A percentile compares a stretch with the other conserved stretches of the same genome.
Conservation (phyloP, 2,113 vertebrate genomes). For the Marmota monax region DNA sequence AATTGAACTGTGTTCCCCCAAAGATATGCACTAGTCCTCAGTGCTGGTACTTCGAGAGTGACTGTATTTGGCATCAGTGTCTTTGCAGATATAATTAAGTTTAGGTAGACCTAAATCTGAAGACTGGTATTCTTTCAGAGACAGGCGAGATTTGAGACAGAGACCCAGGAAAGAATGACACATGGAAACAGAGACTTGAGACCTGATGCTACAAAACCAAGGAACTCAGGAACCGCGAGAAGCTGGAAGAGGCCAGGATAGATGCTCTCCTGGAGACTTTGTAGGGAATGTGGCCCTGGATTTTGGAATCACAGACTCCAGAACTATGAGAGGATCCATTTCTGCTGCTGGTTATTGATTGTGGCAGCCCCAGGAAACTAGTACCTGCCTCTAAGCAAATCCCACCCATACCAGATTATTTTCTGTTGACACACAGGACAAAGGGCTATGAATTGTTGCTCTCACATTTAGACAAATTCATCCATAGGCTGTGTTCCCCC, state of each 20-base stretch:
- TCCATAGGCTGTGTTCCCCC: neutral
- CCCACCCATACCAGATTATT: neutral
- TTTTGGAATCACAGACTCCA: neutral
- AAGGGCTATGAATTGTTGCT: neutral
- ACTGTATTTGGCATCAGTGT: neutral
- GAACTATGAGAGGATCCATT: neutral
- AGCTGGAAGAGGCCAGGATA: neutral
- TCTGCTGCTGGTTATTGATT: neutral
- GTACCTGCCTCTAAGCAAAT: neutral
- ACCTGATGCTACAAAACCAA: neutral
- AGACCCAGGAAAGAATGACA: neutral
- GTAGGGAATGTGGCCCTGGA: neutral
- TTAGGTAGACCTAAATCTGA: neutral
- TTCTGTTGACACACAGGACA: neutral
- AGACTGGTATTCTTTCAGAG: neutral
- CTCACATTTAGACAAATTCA: neutral
- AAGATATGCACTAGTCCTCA: neutral
- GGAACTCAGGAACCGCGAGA: neutral
- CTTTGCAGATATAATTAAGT: neutral
- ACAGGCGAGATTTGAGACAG: neutral
- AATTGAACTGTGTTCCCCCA: neutral
- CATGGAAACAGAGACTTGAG: neutral
- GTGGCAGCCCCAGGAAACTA: neutral
- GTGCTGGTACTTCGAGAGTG: neutral
- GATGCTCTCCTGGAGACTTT: neutral